Percentiles rank a stretch among this genome's conserved stretches.
Conservation (phyloP, 2,113 vertebrate species). For the Tringa solitaria region DNA sequence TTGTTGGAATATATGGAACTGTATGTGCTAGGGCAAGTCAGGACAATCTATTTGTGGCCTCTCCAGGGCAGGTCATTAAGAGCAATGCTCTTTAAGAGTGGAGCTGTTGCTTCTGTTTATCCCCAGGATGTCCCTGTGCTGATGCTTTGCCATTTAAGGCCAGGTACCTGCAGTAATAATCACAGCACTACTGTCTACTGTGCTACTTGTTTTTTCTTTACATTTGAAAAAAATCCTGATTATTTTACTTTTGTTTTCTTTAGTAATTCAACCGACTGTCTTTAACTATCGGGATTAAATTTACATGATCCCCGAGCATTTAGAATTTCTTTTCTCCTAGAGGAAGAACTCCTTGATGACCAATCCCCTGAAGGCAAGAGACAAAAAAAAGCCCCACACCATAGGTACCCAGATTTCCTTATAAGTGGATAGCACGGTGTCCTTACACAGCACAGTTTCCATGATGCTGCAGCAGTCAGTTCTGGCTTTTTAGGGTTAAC, state of each 20-base stretch:
- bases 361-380: neutral
- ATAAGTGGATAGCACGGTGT: conserved; percentile 30
- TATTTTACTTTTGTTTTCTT: neutral
- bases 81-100: neutral
- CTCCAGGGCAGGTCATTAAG: neutral
- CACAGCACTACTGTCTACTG: neutral
- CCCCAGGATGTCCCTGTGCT: neutral
- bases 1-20: neutral
- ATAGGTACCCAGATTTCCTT: neutral
- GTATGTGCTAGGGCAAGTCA: neutral
- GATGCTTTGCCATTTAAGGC: neutral
- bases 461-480: neutral
- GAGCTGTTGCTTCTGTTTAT: neutral
- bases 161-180: neutral
- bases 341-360: neutral
- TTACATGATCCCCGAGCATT: neutral
- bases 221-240: neutral
- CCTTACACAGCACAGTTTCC: neutral
- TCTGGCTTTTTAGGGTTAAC: conserved; percentile 13
- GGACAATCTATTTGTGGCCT: neutral
- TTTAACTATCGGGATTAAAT: neutral
- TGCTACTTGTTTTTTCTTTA: neutral
- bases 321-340: neutral
- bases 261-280: neutral
- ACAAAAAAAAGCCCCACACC: neutral